Percentiles rank a stretch among this genome's conserved stretches.
Conservation (phyloP, 30 jellyfish, hydroid and myxozoan species). For the Chironex yamaguchii region DNA sequence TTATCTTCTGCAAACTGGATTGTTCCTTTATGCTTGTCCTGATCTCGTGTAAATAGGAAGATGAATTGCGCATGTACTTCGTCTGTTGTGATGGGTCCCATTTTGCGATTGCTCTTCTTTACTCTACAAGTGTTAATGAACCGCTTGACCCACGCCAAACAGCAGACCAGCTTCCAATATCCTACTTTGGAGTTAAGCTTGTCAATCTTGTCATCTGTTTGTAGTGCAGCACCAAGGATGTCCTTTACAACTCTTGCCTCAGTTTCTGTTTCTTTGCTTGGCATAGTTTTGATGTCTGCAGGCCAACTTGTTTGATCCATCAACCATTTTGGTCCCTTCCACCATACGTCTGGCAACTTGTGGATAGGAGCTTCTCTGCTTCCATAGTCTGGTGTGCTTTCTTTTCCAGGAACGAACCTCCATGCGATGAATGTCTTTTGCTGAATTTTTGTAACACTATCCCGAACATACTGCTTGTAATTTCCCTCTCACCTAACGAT, state of each 20-base stretch:
- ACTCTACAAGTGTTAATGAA: constrained; percentile 36
- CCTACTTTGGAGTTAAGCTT: neutral
- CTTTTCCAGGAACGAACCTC: neutral
- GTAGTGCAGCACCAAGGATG: constrained; percentile 9
- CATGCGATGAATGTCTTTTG: neutral
- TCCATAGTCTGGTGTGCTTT: constrained; percentile 16
- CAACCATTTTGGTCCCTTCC: constrained; percentile 66
- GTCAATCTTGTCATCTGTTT: neutral
- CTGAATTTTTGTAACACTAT: neutral
- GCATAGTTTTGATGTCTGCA: constrained; percentile 18
- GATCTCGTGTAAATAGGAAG: constrained; percentile 22
- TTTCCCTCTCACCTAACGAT: neutral
- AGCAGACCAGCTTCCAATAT: constrained; percentile 31
- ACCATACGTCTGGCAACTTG: constrained; percentile 26
- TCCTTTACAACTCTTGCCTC: constrained; percentile 61
- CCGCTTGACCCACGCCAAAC: constrained; percentile 53
- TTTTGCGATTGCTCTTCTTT: constrained; percentile 2
- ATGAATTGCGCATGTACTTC: constrained; percentile 7
- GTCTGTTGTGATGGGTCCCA: constrained; percentile 66
- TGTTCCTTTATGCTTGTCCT: constrained; percentile 2
- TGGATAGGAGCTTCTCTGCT: constrained; percentile 55
- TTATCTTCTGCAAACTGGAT: constrained; percentile 30
- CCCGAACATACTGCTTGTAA: neutral
- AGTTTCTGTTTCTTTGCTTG: constrained; percentile 42
- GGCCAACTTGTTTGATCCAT: constrained; percentile 60